phyloP scores from a whole-genome alignment of 2,888 invertebrate genomes.

The Agrotis ipsilon region DNA sequence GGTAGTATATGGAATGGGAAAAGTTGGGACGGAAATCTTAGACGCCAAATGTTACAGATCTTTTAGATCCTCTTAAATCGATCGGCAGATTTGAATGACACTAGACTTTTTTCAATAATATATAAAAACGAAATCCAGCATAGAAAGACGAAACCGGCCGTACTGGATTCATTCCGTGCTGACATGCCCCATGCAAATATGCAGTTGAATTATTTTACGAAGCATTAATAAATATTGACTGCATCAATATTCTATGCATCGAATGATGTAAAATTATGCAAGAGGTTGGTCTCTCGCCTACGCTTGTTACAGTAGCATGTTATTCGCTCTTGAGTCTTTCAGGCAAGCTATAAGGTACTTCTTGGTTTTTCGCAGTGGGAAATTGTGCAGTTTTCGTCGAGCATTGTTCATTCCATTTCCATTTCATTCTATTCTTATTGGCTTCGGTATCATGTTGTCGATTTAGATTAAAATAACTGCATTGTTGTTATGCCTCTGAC shows the following conservation, averaged over 20 bases:
- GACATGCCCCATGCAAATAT: conserved; percentile 23
- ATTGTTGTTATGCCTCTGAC: background rate
- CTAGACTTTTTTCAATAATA: background rate
- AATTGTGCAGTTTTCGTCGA: background rate
- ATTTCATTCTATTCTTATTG: too few species aligned
- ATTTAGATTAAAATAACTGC: conserved; percentile 34
- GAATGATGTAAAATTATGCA: conserved; percentile 46
- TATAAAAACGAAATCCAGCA: background rate
- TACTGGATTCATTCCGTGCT: background rate
- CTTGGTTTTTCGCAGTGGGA: background rate
- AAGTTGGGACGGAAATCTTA: background rate
- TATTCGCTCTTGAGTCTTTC: conserved; percentile 26
- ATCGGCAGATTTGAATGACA: background rate
- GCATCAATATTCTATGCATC: conserved; percentile 37
- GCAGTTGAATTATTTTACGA: conserved; percentile 32
- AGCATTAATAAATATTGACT: conserved; percentile 33
- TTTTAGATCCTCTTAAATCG: background rate
- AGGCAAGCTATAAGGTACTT: background rate
- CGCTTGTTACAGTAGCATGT: conserved; percentile 24
- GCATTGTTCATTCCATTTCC: background rate
- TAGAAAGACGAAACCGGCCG: background rate
- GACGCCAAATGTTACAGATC: background rate
- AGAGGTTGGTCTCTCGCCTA: conserved; percentile 34
- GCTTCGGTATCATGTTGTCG: background rate
- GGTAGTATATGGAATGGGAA: conserved; percentile 16